phyloP scores from a whole-genome alignment of 2,888 invertebrate species.

The Dynastes hyllus region DNA sequence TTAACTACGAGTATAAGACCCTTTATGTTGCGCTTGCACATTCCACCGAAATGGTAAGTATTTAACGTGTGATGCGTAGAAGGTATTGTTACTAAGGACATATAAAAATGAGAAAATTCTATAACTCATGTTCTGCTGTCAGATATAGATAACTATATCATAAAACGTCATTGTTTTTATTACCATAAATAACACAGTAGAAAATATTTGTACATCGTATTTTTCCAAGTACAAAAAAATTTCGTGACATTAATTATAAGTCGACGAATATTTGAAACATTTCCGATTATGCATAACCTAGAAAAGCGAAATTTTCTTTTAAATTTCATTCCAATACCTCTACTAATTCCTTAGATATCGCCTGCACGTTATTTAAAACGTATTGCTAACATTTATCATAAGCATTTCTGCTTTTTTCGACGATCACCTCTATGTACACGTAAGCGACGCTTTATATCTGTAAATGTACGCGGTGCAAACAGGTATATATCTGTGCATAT shows the following conservation, averaged over 20 bases:
- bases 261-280: slow-evolving; percentile 39
- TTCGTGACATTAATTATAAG: slow-evolving; percentile 29
- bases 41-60: too few relatives aligned
- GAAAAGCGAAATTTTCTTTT: slow-evolving; percentile 36
- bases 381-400: slow-evolving; percentile 44
- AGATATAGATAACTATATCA: not conserved
- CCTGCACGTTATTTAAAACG: slow-evolving; percentile 39
- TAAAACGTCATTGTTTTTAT: not conserved
- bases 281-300: slow-evolving; percentile 44
- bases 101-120: not conserved
- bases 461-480: slow-evolving; percentile 17
- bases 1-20: too few relatives aligned
- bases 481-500: slow-evolving; percentile 22
- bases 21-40: too few relatives aligned
- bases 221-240: slow-evolving; percentile 32
- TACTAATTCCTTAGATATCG: slow-evolving; percentile 40
- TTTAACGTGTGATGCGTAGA: too few relatives aligned
- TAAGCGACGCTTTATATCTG: slow-evolving; percentile 13
- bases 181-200: slow-evolving; percentile 1
- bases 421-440: slow-evolving; percentile 20
- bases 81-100: not conserved
- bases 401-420: slow-evolving; percentile 23
- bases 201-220: slow-evolving; percentile 29
- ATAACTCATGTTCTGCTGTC: not conserved
- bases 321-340: slow-evolving; percentile 39